phyloP scores from a whole-genome alignment of 1,140 invertebrate genomes.

The Cylas formicarius region DNA sequence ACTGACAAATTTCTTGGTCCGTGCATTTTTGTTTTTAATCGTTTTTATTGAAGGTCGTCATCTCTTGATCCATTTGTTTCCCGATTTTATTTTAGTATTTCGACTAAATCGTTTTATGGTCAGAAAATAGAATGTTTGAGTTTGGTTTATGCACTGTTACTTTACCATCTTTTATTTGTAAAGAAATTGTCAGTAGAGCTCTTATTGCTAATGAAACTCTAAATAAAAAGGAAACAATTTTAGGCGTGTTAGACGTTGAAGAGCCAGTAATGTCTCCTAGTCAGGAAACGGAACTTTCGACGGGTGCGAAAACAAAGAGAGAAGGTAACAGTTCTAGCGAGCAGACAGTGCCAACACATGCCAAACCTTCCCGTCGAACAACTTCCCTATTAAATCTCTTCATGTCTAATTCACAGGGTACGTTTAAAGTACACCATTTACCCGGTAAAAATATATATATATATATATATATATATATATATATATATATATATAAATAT shows the following conservation, averaged over 20 bases:
- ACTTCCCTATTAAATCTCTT: conserved; percentile 90
- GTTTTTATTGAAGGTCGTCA: conserved; percentile 1
- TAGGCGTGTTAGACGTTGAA: conserved; percentile 44
- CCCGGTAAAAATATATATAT: no score
- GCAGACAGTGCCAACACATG: conserved; percentile 42
- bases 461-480: no score
- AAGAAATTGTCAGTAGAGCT: no score
- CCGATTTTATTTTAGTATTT: no score
- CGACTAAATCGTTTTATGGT: no score
- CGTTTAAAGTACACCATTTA: no score
- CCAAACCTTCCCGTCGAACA: conserved; percentile 81
- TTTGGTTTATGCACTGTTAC: no score
- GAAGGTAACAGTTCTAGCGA: conserved; percentile 48
- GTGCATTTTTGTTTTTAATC: not conserved
- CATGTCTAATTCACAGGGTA: conserved; percentile 90
- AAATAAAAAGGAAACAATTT: conserved; percentile 7
- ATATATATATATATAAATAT: no score
- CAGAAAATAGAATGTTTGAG: no score
- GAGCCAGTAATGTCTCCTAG: conserved; percentile 40
- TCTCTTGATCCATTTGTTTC: not conserved
- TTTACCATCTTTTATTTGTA: no score
- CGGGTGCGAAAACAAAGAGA: conserved; percentile 42
- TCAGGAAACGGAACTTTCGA: conserved; percentile 26
- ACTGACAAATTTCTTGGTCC: not conserved
- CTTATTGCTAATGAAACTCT: no score